Evolutionary conservation across 2,888 invertebrate genomes (phyloP), one percentile per base, ranked within the genome.

Genomic region (Epirrita christyi): DNA sequence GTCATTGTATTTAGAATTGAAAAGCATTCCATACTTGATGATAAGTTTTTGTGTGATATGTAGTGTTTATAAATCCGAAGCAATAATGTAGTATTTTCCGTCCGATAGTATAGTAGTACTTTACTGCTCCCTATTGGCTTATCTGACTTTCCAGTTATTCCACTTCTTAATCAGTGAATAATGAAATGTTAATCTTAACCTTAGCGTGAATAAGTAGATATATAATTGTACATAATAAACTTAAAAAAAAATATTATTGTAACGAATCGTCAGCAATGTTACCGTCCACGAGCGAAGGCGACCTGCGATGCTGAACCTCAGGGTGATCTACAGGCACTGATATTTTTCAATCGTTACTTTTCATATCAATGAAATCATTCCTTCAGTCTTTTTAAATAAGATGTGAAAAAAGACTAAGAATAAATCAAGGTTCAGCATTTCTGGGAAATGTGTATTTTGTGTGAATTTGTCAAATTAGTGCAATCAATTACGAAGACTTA

Each of bases 11-110:
- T 50, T 50, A 50, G 28, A 55, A 52, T 63, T 56, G 7, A 42
- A 43, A 48, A 41, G 50, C 63, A 64, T 66, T 64, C 63, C 61
- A 10, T 59, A 55, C 38, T 45, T 21, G 21, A n/a, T n/a, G n/a
- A 40, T 59, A 59, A 55, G 59, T 46, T 46, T 13, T 41, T 54
- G 50, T 60, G 61, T 63, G 63, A 61, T 59, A 61, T 43, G 42
- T 63, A 59, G 51, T 47, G 42, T 47, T 56, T 50, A 51, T 36
- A 38, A 36, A 44, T 47, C 28, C 51, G 54, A n/a, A 47, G 59
- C 65, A 59, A 63, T 63, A 57, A 44, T 57, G 53, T 55, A 57
- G 59, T 55, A 42, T 54, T 50, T 41, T 42, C 62, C 62, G 66
- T 62, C 64, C 60, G 37, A 40, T 41, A 28, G 43, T 47, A 51